These are phyloP conservation scores for Pelodytes ibericus DNA, from an alignment of 2,797 vertebrate genomes.

Conservation along the genomic window DNA sequence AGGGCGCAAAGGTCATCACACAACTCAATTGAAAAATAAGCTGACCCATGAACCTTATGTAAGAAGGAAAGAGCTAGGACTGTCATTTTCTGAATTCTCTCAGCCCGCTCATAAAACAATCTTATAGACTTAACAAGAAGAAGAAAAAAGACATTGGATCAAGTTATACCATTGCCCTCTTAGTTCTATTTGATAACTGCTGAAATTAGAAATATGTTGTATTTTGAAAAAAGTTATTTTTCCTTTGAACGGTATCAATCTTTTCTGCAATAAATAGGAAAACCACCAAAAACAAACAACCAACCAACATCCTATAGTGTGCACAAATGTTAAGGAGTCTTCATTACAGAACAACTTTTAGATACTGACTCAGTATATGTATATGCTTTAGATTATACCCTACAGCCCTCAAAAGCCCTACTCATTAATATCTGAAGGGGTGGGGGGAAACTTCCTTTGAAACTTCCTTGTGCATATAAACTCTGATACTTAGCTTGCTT, in stretches of 20 bases:
- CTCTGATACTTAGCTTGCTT: too few species aligned
- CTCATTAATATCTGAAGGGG: too few species aligned
- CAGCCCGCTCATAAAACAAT: not conserved
- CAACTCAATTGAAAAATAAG: conserved; percentile 64
- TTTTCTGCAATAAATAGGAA: not conserved
- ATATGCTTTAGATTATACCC: too few species aligned
- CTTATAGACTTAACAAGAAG: not conserved
- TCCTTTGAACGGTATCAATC: not conserved
- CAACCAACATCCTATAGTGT: not conserved
- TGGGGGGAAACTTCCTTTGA: too few species aligned
- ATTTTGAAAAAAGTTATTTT: not conserved
- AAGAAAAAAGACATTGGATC: not conserved
- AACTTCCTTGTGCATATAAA: too few species aligned
- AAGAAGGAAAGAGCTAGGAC: conserved; percentile 57
- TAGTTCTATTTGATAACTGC: conserved; percentile 6
- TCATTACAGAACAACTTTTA: too few species aligned
- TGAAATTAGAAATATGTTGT: conserved; percentile 4
- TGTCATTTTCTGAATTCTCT: not conserved
- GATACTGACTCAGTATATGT: too few species aligned
- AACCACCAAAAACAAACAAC: not conserved
- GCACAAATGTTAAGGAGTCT: too few species aligned
- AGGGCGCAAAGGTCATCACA: conserved; percentile 66
- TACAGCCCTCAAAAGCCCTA: too few species aligned
- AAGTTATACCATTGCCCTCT: not conserved
- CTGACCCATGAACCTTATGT: conserved; percentile 70